Conservation (phyloP, 2,888 invertebrate genomes). For the Nasonovia ribisnigri region DNA sequence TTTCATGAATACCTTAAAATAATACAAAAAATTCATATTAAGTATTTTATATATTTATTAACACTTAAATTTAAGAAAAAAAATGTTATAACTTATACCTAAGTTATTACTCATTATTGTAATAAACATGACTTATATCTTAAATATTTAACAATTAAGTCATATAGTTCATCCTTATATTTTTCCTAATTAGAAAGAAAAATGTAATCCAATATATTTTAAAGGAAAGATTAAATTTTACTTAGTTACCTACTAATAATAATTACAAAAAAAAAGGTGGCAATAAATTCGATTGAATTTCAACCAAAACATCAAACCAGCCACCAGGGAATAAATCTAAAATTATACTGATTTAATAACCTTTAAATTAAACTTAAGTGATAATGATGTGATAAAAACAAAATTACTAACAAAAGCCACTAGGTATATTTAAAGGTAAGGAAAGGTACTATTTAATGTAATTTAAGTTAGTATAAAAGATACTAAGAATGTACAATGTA, state of each 20-base stretch:
- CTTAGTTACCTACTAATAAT: no score
- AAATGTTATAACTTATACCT: not conserved
- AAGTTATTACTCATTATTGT: not conserved
- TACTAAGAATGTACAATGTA: not conserved
- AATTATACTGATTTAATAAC: not conserved
- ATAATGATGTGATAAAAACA: no score
- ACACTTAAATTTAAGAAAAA: not conserved
- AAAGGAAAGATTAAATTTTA: not conserved
- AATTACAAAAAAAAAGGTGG: not conserved
- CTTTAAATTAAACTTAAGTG: not conserved
- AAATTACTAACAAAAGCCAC: not conserved
- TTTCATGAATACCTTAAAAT: slow-evolving; percentile 84
- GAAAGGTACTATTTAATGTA: not conserved
- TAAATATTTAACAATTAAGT: not conserved
- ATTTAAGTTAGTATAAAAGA: not conserved
- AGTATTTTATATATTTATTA: not conserved
- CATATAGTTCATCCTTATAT: not conserved
- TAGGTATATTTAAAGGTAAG: not conserved
- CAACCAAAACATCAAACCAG: not conserved
- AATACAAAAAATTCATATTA: slow-evolving; percentile 34
- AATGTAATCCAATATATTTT: not conserved
- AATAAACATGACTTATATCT: not conserved
- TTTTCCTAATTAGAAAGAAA: not conserved
- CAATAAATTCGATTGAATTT: not conserved
- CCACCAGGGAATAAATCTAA: not conserved